phyloP scores from a whole-genome alignment of 2,797 vertebrate genomes.

The Apodemus agrarius region DNA sequence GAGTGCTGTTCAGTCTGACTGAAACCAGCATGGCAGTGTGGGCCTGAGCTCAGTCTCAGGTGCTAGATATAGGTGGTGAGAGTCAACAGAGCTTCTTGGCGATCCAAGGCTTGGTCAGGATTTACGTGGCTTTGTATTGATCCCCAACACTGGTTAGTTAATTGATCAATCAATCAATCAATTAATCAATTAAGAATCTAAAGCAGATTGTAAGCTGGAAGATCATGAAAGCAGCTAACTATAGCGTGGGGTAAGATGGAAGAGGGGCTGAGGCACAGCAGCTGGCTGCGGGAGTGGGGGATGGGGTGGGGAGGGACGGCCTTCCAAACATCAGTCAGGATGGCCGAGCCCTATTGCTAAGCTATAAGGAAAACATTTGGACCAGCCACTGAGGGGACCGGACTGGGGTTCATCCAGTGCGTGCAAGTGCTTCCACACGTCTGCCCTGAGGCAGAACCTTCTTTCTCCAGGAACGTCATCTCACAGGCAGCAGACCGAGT shows the following conservation, averaged over 20 bases:
- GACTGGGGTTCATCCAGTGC: background rate
- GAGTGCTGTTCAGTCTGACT: background rate
- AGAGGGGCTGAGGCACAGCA: background rate
- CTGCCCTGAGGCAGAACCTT: background rate
- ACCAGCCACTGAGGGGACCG: background rate
- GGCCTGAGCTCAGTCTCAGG: background rate
- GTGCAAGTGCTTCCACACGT: background rate
- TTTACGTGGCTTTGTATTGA: background rate
- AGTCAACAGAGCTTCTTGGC: background rate
- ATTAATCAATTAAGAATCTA: background rate
- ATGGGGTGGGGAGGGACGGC: background rate
- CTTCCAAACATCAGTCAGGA: background rate
- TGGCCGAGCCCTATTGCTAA: background rate
- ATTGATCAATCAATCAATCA: too few relatives aligned
- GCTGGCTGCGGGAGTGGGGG: background rate
- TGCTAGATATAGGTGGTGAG: background rate
- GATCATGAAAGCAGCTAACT: background rate
- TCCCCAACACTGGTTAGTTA: too few relatives aligned
- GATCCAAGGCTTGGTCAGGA: background rate
- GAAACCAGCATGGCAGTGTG: background rate
- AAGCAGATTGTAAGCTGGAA: background rate
- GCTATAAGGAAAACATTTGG: background rate
- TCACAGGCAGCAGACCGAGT: background rate
- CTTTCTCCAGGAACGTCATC: background rate
- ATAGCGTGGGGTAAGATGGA: fast-evolving